Conservation (phyloP, 1,140 invertebrate genomes). For the Cephus cinctus region DNA sequence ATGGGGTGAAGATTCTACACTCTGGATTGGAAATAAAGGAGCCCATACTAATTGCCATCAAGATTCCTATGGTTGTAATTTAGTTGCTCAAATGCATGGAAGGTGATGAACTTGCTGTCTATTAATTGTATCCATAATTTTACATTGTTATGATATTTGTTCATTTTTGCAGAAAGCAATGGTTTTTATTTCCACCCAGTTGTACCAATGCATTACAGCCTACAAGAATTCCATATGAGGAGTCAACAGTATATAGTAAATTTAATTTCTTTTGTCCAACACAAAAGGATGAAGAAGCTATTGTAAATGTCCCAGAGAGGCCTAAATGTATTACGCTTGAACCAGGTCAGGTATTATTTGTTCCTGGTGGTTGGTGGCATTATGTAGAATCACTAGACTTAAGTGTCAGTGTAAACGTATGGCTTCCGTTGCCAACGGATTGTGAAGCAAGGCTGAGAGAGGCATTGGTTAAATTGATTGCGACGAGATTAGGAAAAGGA, state of each 20-base stretch:
- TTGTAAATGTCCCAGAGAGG: slow-evolving; percentile 24
- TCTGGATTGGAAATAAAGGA: slow-evolving; percentile 88
- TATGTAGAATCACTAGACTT: slow-evolving; percentile 82
- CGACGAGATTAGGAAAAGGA: slow-evolving; percentile 37
- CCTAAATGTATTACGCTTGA: slow-evolving; percentile 64
- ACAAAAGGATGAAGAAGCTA: slow-evolving; percentile 35
- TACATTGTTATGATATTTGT: slow-evolving; percentile 12
- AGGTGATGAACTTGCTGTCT: slow-evolving; percentile 58
- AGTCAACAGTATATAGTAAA: slow-evolving; percentile 91
- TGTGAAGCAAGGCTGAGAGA: slow-evolving; percentile 45
- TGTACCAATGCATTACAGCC: slow-evolving; percentile 68
- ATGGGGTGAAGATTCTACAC: slow-evolving; percentile 69
- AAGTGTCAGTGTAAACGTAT: slow-evolving; percentile 82
- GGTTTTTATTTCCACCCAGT: slow-evolving; percentile 88
- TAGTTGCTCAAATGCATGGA: slow-evolving; percentile 86
- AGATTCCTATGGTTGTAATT: slow-evolving; percentile 93
- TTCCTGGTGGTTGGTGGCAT: slow-evolving; percentile 95
- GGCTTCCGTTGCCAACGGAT: slow-evolving; percentile 72
- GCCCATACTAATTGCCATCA: slow-evolving; percentile 92
- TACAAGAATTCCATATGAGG: slow-evolving; percentile 92
- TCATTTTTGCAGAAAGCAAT: slow-evolving; percentile 76
- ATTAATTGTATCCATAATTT: slow-evolving; percentile 10
- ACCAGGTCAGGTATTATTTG: slow-evolving; percentile 83
- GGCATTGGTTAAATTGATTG: slow-evolving; percentile 50
- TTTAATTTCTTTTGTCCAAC: slow-evolving; percentile 73